phyloP scores from a whole-genome alignment of 2,113 vertebrate genomes.

The Solenodon paradoxus region DNA sequence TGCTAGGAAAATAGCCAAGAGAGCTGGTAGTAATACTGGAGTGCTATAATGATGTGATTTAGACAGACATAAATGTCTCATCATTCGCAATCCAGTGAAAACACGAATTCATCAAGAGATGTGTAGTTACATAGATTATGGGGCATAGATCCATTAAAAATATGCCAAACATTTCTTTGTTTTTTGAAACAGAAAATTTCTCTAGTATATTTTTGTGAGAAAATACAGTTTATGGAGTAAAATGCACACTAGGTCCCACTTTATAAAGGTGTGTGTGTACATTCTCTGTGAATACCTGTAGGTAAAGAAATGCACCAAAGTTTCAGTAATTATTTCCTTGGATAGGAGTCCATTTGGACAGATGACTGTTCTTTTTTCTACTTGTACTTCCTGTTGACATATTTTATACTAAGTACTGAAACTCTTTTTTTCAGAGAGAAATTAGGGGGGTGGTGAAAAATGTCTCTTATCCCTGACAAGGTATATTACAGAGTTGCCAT shows the following conservation, averaged over 20 bases:
- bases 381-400: neutral
- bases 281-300: neutral
- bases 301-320: neutral
- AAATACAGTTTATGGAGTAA: neutral
- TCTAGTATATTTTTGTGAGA: neutral
- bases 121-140: neutral
- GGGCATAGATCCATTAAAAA: neutral
- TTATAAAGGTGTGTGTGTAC: neutral
- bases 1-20: neutral
- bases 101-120: neutral
- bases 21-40: neutral
- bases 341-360: neutral
- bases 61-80: neutral
- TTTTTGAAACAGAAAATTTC: neutral
- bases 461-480: neutral
- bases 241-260: neutral
- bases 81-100: neutral
- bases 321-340: neutral
- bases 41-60: neutral
- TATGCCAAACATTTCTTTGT: neutral
- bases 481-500: neutral
- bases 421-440: neutral
- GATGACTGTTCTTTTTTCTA: neutral
- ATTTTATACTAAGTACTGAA: neutral
- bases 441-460: neutral